These are phyloP conservation scores for Diplazon laetatorius DNA, from an alignment of 2,888 invertebrate species.

Conservation along the genomic window DNA sequence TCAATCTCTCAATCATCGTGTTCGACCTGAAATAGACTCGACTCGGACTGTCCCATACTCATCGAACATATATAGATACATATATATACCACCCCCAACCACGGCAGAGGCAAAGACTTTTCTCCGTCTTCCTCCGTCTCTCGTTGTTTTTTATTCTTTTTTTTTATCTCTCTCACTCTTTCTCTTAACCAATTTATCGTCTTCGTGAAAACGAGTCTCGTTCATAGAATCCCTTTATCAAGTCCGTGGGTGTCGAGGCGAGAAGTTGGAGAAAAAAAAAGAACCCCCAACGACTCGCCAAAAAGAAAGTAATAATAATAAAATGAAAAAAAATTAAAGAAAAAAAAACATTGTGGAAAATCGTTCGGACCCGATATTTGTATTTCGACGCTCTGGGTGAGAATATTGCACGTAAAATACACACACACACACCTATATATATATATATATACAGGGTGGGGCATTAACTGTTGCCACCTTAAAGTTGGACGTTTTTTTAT, in stretches of 20 bases:
- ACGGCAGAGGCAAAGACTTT: not conserved
- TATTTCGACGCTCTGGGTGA: conserved; percentile 1
- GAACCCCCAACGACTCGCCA: no score
- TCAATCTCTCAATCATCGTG: not conserved
- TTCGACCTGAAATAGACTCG: not conserved
- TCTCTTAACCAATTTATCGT: conserved; percentile 11
- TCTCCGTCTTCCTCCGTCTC: not conserved
- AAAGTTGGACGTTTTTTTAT: no score
- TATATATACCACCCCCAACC: not conserved
- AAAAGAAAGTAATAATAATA: not conserved
- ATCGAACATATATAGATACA: no score
- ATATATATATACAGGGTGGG: no score
- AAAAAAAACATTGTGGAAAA: not conserved
- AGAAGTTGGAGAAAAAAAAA: no score
- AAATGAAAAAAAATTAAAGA: not conserved
- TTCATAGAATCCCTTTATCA: conserved; percentile 27
- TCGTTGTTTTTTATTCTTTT: no score
- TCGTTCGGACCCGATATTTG: not conserved
- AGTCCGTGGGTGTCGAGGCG: not conserved
- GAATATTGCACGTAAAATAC: conserved; percentile 7
- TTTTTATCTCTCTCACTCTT: not conserved
- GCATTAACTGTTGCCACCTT: no score
- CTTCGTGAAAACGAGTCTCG: conserved; percentile 19
- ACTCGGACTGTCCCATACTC: not conserved
- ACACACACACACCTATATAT: no score